Evolutionary conservation across 2,797 vertebrate species (phyloP).

Genomic region (Alauda arvensis): DNA sequence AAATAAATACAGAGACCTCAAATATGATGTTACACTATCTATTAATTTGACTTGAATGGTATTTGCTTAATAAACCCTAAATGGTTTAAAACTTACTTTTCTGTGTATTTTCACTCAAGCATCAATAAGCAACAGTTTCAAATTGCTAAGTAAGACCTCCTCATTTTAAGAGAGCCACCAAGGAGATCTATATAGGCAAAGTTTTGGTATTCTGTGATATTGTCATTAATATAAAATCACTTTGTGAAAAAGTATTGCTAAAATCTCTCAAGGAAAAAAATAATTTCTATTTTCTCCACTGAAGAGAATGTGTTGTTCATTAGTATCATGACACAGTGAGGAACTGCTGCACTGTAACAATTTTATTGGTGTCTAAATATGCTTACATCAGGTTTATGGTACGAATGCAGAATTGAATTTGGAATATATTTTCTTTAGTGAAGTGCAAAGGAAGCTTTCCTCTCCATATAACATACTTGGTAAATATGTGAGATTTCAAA

Average conservation of each 20-base stretch:
- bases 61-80: neutral
- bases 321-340: neutral
- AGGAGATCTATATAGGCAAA: neutral
- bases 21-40: neutral
- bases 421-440: neutral
- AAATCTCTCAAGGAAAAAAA: neutral
- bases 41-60: neutral
- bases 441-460: neutral
- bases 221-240: neutral
- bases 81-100: slow-evolving; percentile 17
- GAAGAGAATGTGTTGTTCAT: neutral
- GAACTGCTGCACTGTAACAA: neutral
- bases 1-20: neutral
- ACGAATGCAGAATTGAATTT: neutral
- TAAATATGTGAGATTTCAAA: neutral
- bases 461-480: neutral
- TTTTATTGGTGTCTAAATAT: neutral
- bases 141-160: neutral
- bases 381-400: neutral
- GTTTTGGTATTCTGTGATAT: neutral
- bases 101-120: neutral
- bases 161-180: neutral
- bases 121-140: neutral
- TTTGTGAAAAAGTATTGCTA: neutral
- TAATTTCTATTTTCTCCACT: neutral